phyloP scores from a whole-genome alignment of 1,140 invertebrate genomes.

The Cydia fagiglandana region DNA sequence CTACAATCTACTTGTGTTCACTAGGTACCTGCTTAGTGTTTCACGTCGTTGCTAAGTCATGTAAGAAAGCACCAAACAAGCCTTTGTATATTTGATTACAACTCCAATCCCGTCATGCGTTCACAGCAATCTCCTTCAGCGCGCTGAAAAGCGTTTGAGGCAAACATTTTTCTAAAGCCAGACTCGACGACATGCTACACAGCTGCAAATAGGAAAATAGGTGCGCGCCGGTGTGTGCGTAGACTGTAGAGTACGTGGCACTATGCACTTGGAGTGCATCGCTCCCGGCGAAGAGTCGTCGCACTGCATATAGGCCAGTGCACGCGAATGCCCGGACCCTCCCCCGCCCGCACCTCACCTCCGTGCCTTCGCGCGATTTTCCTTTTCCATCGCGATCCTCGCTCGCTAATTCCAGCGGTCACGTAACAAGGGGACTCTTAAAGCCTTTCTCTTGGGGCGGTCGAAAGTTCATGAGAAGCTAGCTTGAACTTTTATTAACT shows the following conservation, averaged over 20 bases:
- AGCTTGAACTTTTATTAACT: conserved; percentile 32
- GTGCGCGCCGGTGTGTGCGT: conserved; percentile 71
- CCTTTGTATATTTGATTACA: neutral
- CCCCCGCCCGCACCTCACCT: conserved; percentile 38
- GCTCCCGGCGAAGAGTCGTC: conserved; percentile 76
- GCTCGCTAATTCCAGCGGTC: conserved; percentile 65
- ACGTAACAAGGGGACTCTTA: conserved; percentile 58
- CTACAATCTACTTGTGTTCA: neutral
- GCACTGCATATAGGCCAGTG: conserved; percentile 78
- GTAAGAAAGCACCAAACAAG: neutral
- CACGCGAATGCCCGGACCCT: conserved; percentile 69
- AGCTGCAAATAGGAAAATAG: conserved; percentile 66
- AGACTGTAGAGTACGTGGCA: conserved; percentile 56
- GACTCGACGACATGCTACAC: conserved; percentile 63
- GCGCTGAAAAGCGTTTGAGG: conserved; percentile 63
- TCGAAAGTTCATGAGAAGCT: conserved; percentile 33
- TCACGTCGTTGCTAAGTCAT: neutral
- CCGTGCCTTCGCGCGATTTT: conserved; percentile 61
- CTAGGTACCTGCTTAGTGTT: neutral
- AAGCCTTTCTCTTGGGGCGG: conserved; percentile 47
- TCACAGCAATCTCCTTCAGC: conserved; percentile 63
- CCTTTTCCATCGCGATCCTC: conserved; percentile 69
- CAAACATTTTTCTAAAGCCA: conserved; percentile 65
- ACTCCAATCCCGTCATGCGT: neutral
- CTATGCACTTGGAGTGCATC: conserved; percentile 75